Conservation (phyloP, 1,140 invertebrate genomes). For the Eriocheir sinensis region DNA sequence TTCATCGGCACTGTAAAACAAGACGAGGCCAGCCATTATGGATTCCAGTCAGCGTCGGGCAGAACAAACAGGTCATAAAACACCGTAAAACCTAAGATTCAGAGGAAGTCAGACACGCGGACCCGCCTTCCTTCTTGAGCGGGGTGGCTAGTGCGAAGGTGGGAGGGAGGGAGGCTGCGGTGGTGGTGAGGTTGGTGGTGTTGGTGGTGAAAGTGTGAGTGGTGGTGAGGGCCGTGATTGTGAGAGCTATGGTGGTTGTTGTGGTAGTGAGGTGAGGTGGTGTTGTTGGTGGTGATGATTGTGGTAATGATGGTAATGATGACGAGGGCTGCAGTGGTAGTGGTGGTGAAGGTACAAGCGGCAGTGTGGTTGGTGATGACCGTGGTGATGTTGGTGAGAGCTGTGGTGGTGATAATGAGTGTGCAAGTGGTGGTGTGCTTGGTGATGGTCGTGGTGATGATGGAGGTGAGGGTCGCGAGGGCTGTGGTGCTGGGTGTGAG, state of each 20-base stretch:
- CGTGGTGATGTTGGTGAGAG: conserved; percentile 9
- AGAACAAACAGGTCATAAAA: conserved; percentile 63
- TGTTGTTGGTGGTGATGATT: neutral
- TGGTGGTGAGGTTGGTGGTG: neutral
- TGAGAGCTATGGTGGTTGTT: too few relatives aligned
- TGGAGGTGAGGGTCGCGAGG: too few relatives aligned
- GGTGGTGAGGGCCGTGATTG: too few relatives aligned
- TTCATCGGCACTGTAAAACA: conserved; percentile 60
- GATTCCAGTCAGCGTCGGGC: conserved; percentile 52
- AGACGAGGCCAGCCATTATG: conserved; percentile 35
- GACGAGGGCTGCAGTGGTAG: conserved; percentile 11
- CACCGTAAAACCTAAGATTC: conserved; percentile 7
- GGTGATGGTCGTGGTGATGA: conserved; percentile 27
- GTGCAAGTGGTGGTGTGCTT: neutral
- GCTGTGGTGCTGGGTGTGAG: too few relatives aligned
- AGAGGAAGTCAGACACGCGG: neutral
- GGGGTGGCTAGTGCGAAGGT: neutral
- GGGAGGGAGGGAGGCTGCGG: too few relatives aligned
- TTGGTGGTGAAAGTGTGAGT: too few relatives aligned
- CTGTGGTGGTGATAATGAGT: neutral
- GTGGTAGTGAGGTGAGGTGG: neutral
- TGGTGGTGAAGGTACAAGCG: neutral
- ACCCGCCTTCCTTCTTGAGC: neutral
- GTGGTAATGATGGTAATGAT: neutral
- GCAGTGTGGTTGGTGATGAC: too few relatives aligned